These are phyloP conservation scores for Apis dorsata DNA, from an alignment of 1,140 invertebrate genomes.

Conservation along the genomic window DNA sequence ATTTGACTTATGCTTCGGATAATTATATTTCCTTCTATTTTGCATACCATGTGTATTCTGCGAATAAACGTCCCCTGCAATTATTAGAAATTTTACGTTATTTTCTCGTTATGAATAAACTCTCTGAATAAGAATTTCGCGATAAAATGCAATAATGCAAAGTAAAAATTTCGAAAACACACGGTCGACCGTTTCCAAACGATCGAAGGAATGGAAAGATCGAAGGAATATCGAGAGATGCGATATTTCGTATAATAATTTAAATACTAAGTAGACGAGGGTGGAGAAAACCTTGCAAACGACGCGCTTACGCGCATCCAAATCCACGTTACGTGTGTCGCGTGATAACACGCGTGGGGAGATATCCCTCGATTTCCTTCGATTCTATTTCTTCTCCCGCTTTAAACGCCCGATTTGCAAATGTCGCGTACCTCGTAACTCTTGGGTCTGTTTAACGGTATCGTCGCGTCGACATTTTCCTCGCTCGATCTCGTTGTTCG, in stretches of 20 bases:
- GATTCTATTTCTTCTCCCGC: constrained; percentile 11
- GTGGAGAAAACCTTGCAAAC: constrained; percentile 10
- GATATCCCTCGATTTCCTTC: constrained; percentile 17
- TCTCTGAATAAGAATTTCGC: too few relatives aligned
- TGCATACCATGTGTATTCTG: too few relatives aligned
- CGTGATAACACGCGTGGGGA: neutral
- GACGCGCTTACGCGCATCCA: neutral
- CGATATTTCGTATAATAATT: neutral
- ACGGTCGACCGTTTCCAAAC: too few relatives aligned
- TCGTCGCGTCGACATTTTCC: neutral
- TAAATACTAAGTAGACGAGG: neutral
- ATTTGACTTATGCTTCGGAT: too few relatives aligned
- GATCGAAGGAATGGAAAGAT: neutral
- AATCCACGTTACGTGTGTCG: constrained; percentile 8
- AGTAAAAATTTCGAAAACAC: too few relatives aligned
- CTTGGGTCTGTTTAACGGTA: constrained; percentile 50
- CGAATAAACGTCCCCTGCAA: too few relatives aligned
- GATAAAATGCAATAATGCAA: too few relatives aligned
- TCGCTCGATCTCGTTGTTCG: neutral
- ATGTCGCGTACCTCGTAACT: constrained; percentile 12
- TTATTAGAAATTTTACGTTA: too few relatives aligned
- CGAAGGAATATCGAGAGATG: neutral
- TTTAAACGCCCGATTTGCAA: constrained; percentile 41
- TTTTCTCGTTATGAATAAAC: too few relatives aligned
- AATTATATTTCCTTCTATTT: too few relatives aligned